phyloP scores from a whole-genome alignment of 2,113 vertebrate species.

The Malurus melanocephalus region DNA sequence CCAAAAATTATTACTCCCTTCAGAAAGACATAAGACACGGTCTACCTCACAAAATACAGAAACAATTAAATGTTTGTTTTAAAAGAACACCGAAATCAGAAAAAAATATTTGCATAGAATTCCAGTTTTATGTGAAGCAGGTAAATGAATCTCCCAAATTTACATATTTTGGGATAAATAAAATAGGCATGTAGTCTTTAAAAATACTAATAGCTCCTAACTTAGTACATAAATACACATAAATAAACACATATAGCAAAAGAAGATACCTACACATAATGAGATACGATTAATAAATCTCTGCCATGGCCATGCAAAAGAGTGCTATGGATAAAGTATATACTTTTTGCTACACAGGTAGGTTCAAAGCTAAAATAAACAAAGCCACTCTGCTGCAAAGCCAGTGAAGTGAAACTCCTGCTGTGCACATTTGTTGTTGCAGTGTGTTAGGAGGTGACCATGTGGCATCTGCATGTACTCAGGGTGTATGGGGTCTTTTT shows the following conservation, averaged over 20 bases:
- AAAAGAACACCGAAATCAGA: not conserved
- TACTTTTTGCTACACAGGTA: not conserved
- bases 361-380: not conserved
- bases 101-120: not conserved
- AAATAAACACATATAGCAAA: not conserved
- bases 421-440: not conserved
- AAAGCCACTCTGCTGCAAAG: not conserved
- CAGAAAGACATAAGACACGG: accelerated
- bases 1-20: not conserved
- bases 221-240: not conserved
- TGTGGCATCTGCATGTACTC: not conserved
- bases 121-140: not conserved
- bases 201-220: not conserved
- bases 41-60: not conserved
- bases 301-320: not conserved
- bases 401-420: not conserved
- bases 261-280: not conserved
- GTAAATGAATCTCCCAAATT: not conserved
- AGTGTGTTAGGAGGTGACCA: accelerated
- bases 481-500: not conserved
- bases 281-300: not conserved
- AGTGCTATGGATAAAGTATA: not conserved
- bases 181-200: not conserved
- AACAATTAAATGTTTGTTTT: not conserved
- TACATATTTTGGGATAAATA: not conserved